Evolutionary conservation across 2,113 vertebrate species (phyloP).

Genomic region (Calyptommatus sinebrachiatus): DNA sequence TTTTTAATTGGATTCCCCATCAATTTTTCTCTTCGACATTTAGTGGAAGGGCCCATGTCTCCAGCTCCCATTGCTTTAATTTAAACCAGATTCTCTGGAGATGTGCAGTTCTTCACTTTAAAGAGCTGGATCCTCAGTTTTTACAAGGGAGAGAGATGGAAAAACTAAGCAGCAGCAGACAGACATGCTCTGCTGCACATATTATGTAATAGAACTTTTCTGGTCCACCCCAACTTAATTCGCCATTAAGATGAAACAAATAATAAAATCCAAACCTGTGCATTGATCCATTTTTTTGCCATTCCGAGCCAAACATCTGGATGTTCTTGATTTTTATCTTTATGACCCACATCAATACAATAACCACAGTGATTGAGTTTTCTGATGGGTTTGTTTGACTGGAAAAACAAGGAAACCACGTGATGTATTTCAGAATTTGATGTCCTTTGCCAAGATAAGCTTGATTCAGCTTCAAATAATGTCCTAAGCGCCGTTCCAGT

Average conservation of each 20-base stretch:
- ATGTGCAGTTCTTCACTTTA: no score
- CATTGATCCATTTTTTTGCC: constrained; percentile 28
- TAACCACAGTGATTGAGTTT: constrained; percentile 49
- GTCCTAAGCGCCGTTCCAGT: constrained; percentile 37
- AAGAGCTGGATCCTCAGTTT: background rate
- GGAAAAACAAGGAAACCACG: background rate
- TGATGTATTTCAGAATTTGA: constrained; percentile 41
- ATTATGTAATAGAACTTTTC: constrained; percentile 30
- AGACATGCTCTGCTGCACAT: background rate
- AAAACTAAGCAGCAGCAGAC: background rate
- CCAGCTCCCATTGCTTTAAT: no score
- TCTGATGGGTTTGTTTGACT: constrained; percentile 54
- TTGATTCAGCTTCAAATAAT: constrained; percentile 36
- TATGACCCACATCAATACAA: constrained; percentile 57
- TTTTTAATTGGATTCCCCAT: no score
- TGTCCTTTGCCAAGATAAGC: constrained; percentile 6
- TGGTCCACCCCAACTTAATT: constrained; percentile 38
- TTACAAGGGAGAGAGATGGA: background rate
- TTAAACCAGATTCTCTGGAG: no score
- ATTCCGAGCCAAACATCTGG: constrained; percentile 66
- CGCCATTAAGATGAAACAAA: constrained; percentile 45
- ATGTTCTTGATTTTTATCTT: constrained; percentile 54
- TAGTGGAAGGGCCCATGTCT: no score
- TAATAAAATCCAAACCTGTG: constrained; percentile 38
- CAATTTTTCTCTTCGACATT: no score